Conservation (phyloP, 2,888 invertebrate species). For the Drosophila pegasa region DNA sequence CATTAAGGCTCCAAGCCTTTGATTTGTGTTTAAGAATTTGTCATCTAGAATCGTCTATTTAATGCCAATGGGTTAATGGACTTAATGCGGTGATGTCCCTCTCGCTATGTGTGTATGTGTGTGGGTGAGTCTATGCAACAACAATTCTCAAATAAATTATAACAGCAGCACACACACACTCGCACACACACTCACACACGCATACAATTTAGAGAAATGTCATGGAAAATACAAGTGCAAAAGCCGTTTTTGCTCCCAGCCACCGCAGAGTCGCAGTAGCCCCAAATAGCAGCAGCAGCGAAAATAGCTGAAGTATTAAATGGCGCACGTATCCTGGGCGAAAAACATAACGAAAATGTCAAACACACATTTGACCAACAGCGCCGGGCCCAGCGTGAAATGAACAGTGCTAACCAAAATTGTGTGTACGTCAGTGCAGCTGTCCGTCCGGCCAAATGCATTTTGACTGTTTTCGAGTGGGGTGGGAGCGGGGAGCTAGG, state of each 20-base stretch:
- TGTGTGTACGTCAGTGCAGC: slow-evolving; percentile 13
- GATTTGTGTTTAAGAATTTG: not conserved
- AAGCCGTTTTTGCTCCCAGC: slow-evolving; percentile 48
- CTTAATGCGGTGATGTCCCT: slow-evolving; percentile 3
- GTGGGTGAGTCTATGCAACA: slow-evolving; percentile 33
- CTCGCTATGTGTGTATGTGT: slow-evolving; percentile 5
- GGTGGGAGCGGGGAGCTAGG: too few relatives aligned
- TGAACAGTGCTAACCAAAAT: slow-evolving; percentile 47
- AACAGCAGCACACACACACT: slow-evolving; percentile 45
- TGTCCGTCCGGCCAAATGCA: slow-evolving; percentile 3
- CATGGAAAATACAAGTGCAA: slow-evolving; percentile 68
- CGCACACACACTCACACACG: slow-evolving; percentile 11
- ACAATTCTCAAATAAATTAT: slow-evolving; percentile 71
- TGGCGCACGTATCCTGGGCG: slow-evolving; percentile 61
- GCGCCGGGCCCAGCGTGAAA: slow-evolving; percentile 55
- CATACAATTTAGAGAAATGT: slow-evolving; percentile 70
- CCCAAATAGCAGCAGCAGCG: slow-evolving; percentile 23
- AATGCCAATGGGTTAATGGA: slow-evolving; percentile 53
- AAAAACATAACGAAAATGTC: slow-evolving; percentile 77
- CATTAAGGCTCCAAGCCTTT: not conserved
- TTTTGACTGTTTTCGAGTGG: slow-evolving; percentile 1
- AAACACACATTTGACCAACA: slow-evolving; percentile 76
- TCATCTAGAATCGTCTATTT: not conserved
- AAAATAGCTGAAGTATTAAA: slow-evolving; percentile 57
- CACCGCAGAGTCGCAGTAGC: slow-evolving; percentile 37